Conservation (phyloP, 2,888 invertebrate genomes). For the Aelia acuminata region DNA sequence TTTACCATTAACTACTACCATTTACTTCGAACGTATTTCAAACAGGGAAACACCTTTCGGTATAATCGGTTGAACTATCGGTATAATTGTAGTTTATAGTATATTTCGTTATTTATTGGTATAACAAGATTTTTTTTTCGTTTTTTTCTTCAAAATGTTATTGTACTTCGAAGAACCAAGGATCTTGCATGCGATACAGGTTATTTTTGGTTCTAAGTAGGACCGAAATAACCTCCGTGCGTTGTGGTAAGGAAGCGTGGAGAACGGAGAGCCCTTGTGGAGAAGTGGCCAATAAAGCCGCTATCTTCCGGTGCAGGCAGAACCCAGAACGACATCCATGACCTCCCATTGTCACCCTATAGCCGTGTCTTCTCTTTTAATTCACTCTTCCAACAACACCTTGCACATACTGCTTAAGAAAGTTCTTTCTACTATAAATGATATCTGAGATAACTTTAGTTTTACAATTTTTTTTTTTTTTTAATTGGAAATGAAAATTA, state of each 20-base stretch:
- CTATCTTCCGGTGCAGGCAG: neutral
- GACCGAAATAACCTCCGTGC: neutral
- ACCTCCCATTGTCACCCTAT: neutral
- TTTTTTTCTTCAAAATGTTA: neutral
- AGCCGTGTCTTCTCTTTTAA: neutral
- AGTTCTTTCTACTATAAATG: no score
- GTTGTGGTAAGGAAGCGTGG: neutral
- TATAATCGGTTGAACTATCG: no score
- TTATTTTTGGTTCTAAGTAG: neutral
- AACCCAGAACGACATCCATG: neutral
- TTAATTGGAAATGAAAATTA: no score
- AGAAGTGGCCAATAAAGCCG: slow-evolving; percentile 29
- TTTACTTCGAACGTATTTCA: no score
- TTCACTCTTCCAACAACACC: neutral
- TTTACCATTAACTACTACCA: no score
- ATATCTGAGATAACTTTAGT: no score
- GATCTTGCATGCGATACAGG: neutral
- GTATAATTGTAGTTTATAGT: no score
- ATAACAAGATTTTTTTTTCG: no score
- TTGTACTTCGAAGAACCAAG: neutral
- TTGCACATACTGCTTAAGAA: neutral
- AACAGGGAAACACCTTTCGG: no score
- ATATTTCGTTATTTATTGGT: no score
- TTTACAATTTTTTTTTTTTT: no score
- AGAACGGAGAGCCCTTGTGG: neutral